phyloP scores from a whole-genome alignment of 2,888 invertebrate species.

The Oligia fasciuncula region DNA sequence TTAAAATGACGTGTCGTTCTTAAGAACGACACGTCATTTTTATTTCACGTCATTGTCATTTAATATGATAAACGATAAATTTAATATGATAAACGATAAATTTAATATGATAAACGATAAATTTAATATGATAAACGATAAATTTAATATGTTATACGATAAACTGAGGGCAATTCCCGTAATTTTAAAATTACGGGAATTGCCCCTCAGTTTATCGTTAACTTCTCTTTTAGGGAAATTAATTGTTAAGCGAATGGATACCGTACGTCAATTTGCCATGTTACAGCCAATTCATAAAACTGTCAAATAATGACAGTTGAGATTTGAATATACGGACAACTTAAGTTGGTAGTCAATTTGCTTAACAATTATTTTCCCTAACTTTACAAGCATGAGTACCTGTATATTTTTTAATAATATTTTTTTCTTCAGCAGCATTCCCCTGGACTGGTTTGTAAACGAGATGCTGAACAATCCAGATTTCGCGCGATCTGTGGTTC shows the following conservation, averaged over 20 bases:
- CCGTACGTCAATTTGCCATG: neutral
- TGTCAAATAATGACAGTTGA: too few relatives aligned
- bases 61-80: too few relatives aligned
- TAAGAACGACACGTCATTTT: too few relatives aligned
- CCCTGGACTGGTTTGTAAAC: conserved; percentile 89
- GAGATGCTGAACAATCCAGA: conserved; percentile 90
- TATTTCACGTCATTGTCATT: too few relatives aligned
- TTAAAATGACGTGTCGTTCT: too few relatives aligned
- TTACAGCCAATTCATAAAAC: neutral
- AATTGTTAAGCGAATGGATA: neutral
- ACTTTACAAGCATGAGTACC: too few relatives aligned
- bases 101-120: too few relatives aligned
- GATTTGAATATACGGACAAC: neutral
- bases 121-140: too few relatives aligned
- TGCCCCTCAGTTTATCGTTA: neutral
- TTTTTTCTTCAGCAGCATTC: conserved; percentile 76
- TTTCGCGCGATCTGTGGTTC: conserved; percentile 89
- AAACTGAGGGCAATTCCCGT: too few relatives aligned
- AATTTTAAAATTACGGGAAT: too few relatives aligned
- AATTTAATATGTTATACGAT: too few relatives aligned
- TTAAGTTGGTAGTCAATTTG: neutral
- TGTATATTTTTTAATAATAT: neutral
- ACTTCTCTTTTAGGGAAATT: neutral
- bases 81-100: too few relatives aligned
- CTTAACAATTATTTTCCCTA: neutral